A percentile compares a stretch with the other conserved stretches of the same genome.
These are phyloP conservation scores for Drosophila pseudotalamancana DNA, from an alignment of 2,888 invertebrate genomes.

Conservation along the genomic window DNA sequence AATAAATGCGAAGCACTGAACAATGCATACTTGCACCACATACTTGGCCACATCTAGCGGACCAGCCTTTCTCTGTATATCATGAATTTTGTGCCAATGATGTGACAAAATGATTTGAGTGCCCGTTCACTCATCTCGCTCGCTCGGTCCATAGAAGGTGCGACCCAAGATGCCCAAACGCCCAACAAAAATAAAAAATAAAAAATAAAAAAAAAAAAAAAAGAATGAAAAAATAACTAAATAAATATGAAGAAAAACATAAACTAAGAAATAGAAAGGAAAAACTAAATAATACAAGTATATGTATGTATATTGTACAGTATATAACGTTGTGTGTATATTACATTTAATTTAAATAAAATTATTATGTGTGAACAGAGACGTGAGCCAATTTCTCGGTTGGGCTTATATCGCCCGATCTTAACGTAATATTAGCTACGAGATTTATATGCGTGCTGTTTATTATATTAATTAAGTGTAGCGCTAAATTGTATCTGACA, in stretches of 20 bases:
- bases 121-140: conserved; percentile 44
- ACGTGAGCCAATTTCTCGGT: conserved; percentile 64
- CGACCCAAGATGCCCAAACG: conserved; percentile 54
- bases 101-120: conserved; percentile 61
- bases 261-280: conserved; percentile 11
- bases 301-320: neutral
- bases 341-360: conserved; percentile 66
- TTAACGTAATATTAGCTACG: conserved; percentile 71
- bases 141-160: conserved; percentile 80
- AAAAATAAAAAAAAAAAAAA: conserved; percentile 12
- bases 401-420: conserved; percentile 62
- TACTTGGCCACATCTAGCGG: conserved; percentile 22
- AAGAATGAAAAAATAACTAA: conserved; percentile 39
- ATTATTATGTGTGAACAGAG: conserved; percentile 12
- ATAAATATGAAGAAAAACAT: conserved; percentile 12
- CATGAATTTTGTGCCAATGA: conserved; percentile 63
- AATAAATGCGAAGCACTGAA: conserved; percentile 65
- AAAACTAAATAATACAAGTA: conserved; percentile 38
- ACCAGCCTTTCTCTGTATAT: conserved; percentile 34
- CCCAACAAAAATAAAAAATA: conserved; percentile 22
- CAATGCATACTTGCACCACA: conserved; percentile 63
- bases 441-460: conserved; percentile 58
- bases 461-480: conserved; percentile 64
- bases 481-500: conserved; percentile 40
- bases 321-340: conserved; percentile 32